These are phyloP conservation scores for Eretmochelys imbricata DNA, from an alignment of 2,113 vertebrate genomes.

Conservation along the genomic window DNA sequence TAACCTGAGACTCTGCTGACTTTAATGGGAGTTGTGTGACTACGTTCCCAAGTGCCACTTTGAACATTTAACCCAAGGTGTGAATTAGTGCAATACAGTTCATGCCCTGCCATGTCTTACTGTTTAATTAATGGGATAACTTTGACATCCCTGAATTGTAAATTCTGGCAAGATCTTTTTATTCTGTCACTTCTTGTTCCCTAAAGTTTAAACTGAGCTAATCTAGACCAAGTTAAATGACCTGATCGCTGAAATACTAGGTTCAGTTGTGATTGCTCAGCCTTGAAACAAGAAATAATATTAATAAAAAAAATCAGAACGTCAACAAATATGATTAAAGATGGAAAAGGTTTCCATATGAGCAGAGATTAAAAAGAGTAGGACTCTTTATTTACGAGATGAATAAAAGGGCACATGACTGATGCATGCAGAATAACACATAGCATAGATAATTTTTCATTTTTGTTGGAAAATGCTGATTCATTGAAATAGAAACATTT, in stretches of 20 bases:
- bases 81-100: conserved; percentile 64
- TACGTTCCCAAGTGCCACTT: conserved; percentile 51
- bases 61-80: conserved; percentile 60
- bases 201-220: conserved; percentile 32
- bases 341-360: neutral
- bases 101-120: conserved; percentile 31
- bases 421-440: neutral
- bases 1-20: conserved; percentile 2
- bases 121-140: conserved; percentile 69
- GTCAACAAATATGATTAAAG: neutral
- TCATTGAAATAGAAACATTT: neutral
- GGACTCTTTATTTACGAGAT: neutral
- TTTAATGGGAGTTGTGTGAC: conserved; percentile 46
- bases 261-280: neutral
- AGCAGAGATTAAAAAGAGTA: neutral
- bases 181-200: conserved; percentile 58
- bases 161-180: neutral
- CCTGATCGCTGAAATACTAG: neutral
- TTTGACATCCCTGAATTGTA: conserved; percentile 38
- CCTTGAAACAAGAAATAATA: neutral
- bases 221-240: neutral
- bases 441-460: neutral
- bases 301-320: too few relatives aligned
- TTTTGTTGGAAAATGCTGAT: neutral
- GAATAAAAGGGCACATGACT: neutral